These are phyloP conservation scores for Emesis furor DNA, from an alignment of 2,888 invertebrate species.

Conservation along the genomic window DNA sequence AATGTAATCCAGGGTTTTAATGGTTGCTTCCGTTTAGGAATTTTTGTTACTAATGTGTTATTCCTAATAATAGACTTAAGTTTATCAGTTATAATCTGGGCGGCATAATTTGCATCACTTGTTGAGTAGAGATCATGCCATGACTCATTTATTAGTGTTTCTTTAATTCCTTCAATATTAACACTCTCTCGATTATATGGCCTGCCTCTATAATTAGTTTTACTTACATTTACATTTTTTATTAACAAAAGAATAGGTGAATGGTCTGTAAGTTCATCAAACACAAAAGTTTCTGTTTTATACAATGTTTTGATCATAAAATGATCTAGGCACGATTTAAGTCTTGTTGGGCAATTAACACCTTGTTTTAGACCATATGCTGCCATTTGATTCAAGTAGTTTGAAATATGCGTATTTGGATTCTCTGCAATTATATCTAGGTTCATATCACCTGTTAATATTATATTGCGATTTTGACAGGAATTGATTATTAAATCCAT, in stretches of 20 bases:
- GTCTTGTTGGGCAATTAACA: neutral
- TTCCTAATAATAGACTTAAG: neutral
- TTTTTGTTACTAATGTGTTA: neutral
- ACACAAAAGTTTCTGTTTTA: neutral
- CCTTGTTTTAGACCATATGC: neutral
- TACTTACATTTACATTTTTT: neutral
- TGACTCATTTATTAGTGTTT: neutral
- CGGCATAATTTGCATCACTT: neutral
- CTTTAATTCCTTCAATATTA: neutral
- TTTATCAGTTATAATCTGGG: neutral
- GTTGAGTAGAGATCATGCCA: neutral
- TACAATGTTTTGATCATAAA: neutral
- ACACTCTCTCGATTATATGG: neutral
- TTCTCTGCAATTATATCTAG: constrained; percentile 37
- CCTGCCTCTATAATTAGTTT: neutral
- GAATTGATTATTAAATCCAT: constrained; percentile 1
- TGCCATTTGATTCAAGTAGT: constrained; percentile 28
- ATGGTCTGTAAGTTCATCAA: neutral
- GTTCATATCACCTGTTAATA: constrained; percentile 48
- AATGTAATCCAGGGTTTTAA: constrained; percentile 16
- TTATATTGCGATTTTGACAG: neutral
- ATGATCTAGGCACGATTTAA: neutral
- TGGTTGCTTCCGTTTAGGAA: neutral
- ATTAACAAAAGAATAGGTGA: neutral
- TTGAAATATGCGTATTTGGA: neutral